Evolutionary conservation across 2,888 invertebrate genomes (phyloP).

Genomic region (Trichopoda pennipes): DNA sequence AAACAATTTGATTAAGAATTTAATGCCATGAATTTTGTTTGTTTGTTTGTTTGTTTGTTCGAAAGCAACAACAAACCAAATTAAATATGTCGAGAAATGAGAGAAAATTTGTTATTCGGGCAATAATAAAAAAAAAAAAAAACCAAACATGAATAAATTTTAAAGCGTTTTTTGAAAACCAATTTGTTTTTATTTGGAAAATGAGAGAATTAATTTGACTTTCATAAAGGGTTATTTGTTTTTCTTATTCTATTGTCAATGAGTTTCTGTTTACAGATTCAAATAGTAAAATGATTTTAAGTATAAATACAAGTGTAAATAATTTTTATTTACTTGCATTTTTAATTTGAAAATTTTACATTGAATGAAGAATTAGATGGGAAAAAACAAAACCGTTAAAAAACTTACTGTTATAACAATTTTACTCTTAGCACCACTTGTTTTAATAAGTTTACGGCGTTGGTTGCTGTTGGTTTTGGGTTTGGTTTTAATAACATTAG

Average conservation of each 20-base stretch:
- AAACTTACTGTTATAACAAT: conserved; percentile 75
- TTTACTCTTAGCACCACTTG: conserved; percentile 71
- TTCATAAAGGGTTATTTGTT: conserved; percentile 32
- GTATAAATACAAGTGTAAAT: conserved; percentile 8
- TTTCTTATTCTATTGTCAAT: conserved; percentile 14
- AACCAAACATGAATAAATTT: conserved; percentile 65
- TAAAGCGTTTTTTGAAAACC: conserved; percentile 54
- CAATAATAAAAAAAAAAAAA: conserved; percentile 40
- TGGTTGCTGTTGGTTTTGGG: conserved; percentile 62
- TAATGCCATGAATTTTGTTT: conserved; percentile 58
- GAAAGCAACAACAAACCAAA: conserved; percentile 22
- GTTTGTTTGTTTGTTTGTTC: conserved; percentile 24
- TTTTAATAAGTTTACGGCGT: conserved; percentile 69
- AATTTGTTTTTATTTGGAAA: conserved; percentile 38
- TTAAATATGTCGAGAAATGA: conserved; percentile 35
- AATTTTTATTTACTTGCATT: conserved; percentile 18
- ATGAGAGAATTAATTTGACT: conserved; percentile 57
- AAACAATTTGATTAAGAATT: conserved; percentile 64
- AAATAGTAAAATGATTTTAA: conserved; percentile 40
- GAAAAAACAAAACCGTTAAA: conserved; percentile 32
- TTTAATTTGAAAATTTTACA: conserved; percentile 28
- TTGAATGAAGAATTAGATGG: conserved; percentile 18
- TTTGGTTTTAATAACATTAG: conserved; percentile 56
- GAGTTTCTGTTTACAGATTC: conserved; percentile 47
- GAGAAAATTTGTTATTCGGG: conserved; percentile 27